Evolutionary conservation across 2,888 invertebrate species (phyloP).

Genomic region (Molorchus minor): DNA sequence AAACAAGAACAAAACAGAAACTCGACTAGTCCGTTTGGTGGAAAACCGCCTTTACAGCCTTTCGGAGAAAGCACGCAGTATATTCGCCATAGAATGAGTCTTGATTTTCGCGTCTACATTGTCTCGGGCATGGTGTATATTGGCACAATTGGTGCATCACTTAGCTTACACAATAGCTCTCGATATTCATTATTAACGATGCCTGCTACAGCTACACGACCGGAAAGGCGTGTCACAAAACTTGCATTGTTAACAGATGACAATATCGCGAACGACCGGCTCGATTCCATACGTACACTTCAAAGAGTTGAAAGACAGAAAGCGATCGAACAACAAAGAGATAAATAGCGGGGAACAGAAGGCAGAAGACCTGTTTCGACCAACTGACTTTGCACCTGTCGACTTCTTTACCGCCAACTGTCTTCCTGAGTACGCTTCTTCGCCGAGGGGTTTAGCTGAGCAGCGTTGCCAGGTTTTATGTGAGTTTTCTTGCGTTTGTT

Average conservation of each 20-base stretch:
- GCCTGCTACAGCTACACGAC: background rate
- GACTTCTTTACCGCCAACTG: conserved; percentile 46
- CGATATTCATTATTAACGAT: background rate
- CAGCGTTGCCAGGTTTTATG: conserved; percentile 36
- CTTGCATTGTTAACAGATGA: conserved; percentile 15
- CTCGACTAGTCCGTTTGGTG: too few relatives aligned
- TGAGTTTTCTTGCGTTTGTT: background rate
- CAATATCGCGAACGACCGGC: conserved; percentile 12
- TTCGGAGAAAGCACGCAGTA: too few relatives aligned
- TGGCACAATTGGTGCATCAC: conserved; percentile 1
- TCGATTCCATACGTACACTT: conserved; percentile 13
- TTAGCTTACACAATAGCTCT: background rate
- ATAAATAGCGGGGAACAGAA: conserved; percentile 39
- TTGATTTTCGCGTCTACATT: background rate
- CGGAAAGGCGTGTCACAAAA: conserved; percentile 13
- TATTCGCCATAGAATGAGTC: background rate
- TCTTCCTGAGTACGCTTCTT: conserved; percentile 39
- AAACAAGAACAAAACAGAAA: too few relatives aligned
- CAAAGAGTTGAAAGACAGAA: conserved; percentile 18
- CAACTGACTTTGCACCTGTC: conserved; percentile 52
- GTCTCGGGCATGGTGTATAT: background rate
- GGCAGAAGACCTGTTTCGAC: conserved; percentile 48
- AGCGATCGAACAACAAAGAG: conserved; percentile 29
- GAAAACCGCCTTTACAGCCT: too few relatives aligned
- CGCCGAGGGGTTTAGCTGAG: conserved; percentile 23